Conservation (phyloP, 2,888 invertebrate species). For the Cryptocheilus praepositus region DNA sequence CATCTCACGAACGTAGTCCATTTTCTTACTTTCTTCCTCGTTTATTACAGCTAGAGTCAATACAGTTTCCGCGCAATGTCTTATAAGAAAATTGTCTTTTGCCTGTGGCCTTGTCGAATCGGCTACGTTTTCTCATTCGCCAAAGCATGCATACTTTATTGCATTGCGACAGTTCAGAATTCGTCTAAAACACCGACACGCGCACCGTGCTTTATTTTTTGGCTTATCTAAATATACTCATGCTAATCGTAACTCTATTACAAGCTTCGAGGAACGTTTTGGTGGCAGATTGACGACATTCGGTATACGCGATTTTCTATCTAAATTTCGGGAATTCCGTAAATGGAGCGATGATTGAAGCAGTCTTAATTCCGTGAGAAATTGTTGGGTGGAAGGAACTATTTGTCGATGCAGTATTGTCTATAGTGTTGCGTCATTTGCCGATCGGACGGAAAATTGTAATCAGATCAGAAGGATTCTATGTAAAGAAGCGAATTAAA, state of each 20-base stretch:
- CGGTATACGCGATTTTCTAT: not conserved
- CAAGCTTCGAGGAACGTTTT: not conserved
- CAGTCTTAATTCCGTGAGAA: too few relatives aligned
- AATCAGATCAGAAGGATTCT: too few relatives aligned
- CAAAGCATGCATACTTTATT: slow-evolving; percentile 43
- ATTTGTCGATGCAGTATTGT: too few relatives aligned
- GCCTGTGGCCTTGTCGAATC: slow-evolving; percentile 34
- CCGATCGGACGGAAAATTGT: too few relatives aligned
- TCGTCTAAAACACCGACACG: slow-evolving; percentile 23
- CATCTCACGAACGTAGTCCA: not conserved
- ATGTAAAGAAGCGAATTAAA: too few relatives aligned
- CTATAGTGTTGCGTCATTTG: too few relatives aligned
- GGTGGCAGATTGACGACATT: not conserved
- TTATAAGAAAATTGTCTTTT: slow-evolving; percentile 41
- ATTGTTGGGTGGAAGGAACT: too few relatives aligned
- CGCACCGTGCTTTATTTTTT: not conserved
- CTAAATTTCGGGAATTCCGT: not conserved
- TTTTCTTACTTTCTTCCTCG: not conserved
- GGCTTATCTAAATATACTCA: too few relatives aligned
- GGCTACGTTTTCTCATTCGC: slow-evolving; percentile 35
- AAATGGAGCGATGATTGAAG: not conserved
- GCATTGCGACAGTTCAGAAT: slow-evolving; percentile 38
- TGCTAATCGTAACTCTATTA: too few relatives aligned
- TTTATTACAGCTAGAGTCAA: slow-evolving; percentile 9
- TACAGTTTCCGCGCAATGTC: slow-evolving; percentile 7